Base-by-base conservation (phyloP, 2,113 vertebrate genomes). In the Saccopteryx leptura region DNA sequence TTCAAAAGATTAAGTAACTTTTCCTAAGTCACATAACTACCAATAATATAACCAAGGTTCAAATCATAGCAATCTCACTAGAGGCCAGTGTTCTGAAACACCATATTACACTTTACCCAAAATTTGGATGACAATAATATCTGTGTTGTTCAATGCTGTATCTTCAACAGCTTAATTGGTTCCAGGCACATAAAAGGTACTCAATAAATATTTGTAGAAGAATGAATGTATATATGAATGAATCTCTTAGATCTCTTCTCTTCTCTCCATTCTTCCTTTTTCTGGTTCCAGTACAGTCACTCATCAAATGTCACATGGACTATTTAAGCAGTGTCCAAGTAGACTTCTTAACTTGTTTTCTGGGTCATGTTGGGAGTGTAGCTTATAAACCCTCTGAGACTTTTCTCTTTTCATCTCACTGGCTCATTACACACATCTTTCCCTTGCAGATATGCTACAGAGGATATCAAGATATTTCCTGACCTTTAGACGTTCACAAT, bases 131-230 rank as follows among this genome's bases (percentile, higher is more conserved):
- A 82, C 65, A 84, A 13, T 31, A 78, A 9, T 78, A 69, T 54
- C 66, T 68, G 7, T 75, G 60, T 52, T 74, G 8, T 69, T 88
- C 26, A 19, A 17, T 82, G 69, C 11, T 54, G 8, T 71, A 54
- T 28, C 23, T 56, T 88, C 54, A 71, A n/a, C 2, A 81, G 48
- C 5, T 69, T 56, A 89, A 19, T 65, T 65, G 13, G 5, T 79
- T n/a, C 23, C 19, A 69, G 26, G 61, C 46, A 75, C n/a, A 74
- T 54, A 75, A 19, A 12, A 65, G 50, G 28, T 83, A 39, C 10
- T 80, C 76, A 33, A 74, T 81, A 90, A 86, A 72, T 90, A 66
- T 21, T 79, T 90, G 63, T 86, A 39, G 86, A 68, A 71, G 23
- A 72, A 88, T 72, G 52, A 79, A 79, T 48, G 13, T 39, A 68